A percentile compares a stretch with the other conserved stretches of the same genome.
Conservation (phyloP, 2,888 invertebrate genomes). For the Cabera pusaria region DNA sequence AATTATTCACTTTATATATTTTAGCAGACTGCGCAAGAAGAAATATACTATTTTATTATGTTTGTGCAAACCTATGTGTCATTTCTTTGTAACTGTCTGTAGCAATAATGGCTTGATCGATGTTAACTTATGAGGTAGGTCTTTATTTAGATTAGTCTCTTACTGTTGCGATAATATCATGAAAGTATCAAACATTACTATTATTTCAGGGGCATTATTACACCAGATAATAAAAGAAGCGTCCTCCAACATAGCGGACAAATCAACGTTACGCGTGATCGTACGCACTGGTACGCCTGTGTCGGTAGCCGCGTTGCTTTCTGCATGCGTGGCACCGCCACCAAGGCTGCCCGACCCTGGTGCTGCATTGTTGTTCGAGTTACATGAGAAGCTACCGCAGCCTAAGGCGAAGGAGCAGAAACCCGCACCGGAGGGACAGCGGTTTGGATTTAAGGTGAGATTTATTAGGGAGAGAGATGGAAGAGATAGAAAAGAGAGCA, state of each 20-base stretch:
- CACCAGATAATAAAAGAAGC: conserved; percentile 81
- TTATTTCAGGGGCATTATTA: conserved; percentile 71
- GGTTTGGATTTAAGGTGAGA: conserved; percentile 71
- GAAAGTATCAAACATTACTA: no score
- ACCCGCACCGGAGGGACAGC: conserved; percentile 56
- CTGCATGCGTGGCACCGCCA: conserved; percentile 81
- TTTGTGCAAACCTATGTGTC: no score
- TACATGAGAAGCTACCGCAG: conserved; percentile 68
- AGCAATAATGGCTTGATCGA: no score
- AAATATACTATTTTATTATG: no score
- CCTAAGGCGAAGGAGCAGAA: conserved; percentile 58
- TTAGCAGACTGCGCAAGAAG: no score
- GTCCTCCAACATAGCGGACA: conserved; percentile 51
- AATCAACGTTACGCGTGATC: conserved; percentile 60
- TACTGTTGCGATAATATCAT: no score
- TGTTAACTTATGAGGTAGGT: no score
- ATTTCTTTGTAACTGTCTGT: no score
- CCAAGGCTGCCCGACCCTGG: conserved; percentile 84
- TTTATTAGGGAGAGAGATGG: no score
- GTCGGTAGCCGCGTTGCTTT: conserved; percentile 82
- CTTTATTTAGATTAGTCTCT: no score
- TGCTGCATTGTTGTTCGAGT: conserved; percentile 80
- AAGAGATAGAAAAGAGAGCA: no score
- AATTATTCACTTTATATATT: no score
- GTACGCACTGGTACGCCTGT: conserved; percentile 86